Conservation (phyloP, 2,888 invertebrate genomes). For the Eupithecia exiguata region DNA sequence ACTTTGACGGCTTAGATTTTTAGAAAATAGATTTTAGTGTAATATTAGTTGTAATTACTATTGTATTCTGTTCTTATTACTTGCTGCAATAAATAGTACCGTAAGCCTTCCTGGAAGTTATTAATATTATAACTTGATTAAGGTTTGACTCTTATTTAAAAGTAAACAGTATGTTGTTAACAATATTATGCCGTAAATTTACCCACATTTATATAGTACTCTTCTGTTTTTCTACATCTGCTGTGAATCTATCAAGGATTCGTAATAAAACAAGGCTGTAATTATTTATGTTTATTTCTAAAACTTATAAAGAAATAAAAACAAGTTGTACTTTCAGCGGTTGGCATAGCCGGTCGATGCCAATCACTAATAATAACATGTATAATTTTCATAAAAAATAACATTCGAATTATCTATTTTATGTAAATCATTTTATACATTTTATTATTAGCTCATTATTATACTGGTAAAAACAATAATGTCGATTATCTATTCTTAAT, state of each 20-base stretch:
- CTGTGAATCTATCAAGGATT: neutral
- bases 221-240: neutral
- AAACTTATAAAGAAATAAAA: slow-evolving; percentile 41
- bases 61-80: too few relatives aligned
- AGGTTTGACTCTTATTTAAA: too few relatives aligned
- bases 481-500: neutral
- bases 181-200: neutral
- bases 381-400: neutral
- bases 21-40: too few relatives aligned
- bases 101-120: too few relatives aligned
- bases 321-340: slow-evolving; percentile 41
- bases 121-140: too few relatives aligned
- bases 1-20: too few relatives aligned
- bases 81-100: too few relatives aligned
- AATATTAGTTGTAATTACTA: too few relatives aligned
- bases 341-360: slow-evolving; percentile 26
- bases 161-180: neutral
- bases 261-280: slow-evolving; percentile 18
- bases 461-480: slow-evolving; percentile 19
- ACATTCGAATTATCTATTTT: neutral
- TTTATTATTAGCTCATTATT: slow-evolving; percentile 27
- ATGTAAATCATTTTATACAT: slow-evolving; percentile 3
- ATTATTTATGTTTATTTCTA: slow-evolving; percentile 36
- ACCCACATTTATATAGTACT: neutral
- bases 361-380: slow-evolving; percentile 33